Base-by-base conservation (phyloP, 2,113 vertebrate species). In the Rhynchomys soricoides region DNA sequence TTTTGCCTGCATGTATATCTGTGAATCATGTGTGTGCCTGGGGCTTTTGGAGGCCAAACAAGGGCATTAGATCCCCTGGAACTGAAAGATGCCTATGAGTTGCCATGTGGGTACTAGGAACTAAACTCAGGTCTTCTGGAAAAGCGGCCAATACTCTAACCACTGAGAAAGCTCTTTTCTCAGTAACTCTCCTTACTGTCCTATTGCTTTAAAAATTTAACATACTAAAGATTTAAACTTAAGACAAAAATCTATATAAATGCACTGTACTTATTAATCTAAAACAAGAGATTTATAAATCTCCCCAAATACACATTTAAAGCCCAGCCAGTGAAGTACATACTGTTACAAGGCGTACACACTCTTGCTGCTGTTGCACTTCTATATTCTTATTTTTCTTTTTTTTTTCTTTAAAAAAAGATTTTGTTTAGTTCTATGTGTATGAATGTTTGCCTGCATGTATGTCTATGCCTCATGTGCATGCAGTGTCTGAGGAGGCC, bases 261-360 rank as follows among this genome's bases (percentile, higher is more conserved):
- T 31, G 0, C 68, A 78, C 82, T 62, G 37, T 1, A 95, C 26
- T 55, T 73, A 83, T 3, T 64, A 70, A 70, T 48, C 59, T 91
- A 86, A 95, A 91, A 71, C 37, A 57, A 92, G 93, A 66, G n/a
- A 82, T 73, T 13, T 34, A 91, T 85, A 91, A 86, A 75, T 75
- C 24, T 55, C 68, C 57, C 21, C n/a, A 22, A 37, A 59, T 29
- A 77, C 26, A n/a, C 9, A 66, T 50, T 89, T 66, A 85, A 90
- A 71, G 68, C 24, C 22, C 7, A 50, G 17, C 3, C 50, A 83
- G 68, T 45, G 50, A 86, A 81, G 40, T n/a, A 19, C n/a, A 7
- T 21, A 43, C 55, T 52, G 31, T 78, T 48, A 70, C 19, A 52
- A 31, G 43, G 70, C 70, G 70, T 50, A 75, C 75, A 3, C 26